Evolutionary conservation across 2,113 vertebrate species (phyloP), one percentile per base, ranked within the genome.

Genomic region (Cyprinodon brontotheroides): DNA sequence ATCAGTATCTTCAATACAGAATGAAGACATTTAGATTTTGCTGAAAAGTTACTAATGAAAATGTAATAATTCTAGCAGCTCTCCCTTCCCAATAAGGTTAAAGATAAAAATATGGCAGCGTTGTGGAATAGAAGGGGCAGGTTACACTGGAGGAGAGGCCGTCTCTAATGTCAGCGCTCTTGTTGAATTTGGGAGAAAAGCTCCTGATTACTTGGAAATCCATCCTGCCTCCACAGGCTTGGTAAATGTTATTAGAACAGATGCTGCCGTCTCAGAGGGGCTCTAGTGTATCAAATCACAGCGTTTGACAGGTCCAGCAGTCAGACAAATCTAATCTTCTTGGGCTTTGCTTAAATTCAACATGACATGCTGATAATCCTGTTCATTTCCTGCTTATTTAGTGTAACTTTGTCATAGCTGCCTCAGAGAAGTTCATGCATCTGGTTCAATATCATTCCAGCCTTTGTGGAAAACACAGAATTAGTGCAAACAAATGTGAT

Each of bases 41-140:
- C 64, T 89, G 74, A 79, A 81, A 88, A 84, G 74, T 86, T 68
- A 84, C 78, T 84, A 85, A 89, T 89, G 81, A 89, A 38, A 83
- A 80, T 85, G 89, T 92, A 84, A 91, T 86, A 91, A 86, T 81
- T 87, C 84, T 67, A 70, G 47, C 64, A 45, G 11, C 29, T n/a
- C 74, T 77, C 83, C 74, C 72, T 80, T 78, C 61, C 76, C 80
- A 90, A 87, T 91, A 87, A 88, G 43, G 74, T 74, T 60, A 47
- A 38, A 85, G 83, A 78, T 75, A 10, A 89, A 78, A 81, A 86
- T 45, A 81, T 77, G 59, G 72, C 38, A 70, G 70, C 22, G 66
- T 70, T 13, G 73, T 69, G 80, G 82, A 84, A 83, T 79, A 87
- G 66, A 73, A 84, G 76, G 86, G 75, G 82, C 87, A 77, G 78